Conservation (phyloP, 2,113 vertebrate species). For the Smithornis capensis region DNA sequence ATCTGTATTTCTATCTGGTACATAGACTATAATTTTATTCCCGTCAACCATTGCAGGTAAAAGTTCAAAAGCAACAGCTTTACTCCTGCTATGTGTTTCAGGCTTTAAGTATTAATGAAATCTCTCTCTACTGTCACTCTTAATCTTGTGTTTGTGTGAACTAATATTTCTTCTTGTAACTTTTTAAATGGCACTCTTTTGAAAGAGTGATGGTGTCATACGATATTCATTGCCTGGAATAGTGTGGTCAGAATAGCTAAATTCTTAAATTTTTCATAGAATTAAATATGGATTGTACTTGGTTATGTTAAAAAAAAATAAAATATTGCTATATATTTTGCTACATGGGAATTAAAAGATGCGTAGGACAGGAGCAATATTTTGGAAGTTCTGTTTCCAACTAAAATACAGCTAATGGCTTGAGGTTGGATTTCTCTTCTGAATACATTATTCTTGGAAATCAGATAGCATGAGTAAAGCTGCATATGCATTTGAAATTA, state of each 20-base stretch:
- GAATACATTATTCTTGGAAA: background rate
- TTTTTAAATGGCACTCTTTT: background rate
- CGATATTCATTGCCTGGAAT: background rate
- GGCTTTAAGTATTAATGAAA: background rate
- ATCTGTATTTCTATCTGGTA: background rate
- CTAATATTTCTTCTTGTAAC: background rate
- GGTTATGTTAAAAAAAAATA: background rate
- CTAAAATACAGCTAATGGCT: background rate
- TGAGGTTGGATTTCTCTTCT: background rate
- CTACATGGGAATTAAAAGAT: background rate
- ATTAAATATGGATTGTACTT: background rate
- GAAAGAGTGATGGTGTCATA: background rate
- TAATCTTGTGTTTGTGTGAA: background rate
- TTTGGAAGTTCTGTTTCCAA: background rate
- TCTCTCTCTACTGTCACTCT: background rate
- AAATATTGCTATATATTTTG: background rate
- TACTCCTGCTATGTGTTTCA: background rate
- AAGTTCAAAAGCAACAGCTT: background rate
- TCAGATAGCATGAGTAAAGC: background rate
- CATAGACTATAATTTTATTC: background rate
- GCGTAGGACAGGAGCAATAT: rapidly evolving
- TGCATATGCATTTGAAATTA: background rate
- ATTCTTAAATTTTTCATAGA: background rate
- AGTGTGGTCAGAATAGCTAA: background rate
- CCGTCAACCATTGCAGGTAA: background rate